Evolutionary conservation across 2,797 vertebrate species (phyloP).

Genomic region (Lagothrix lagotricha): DNA sequence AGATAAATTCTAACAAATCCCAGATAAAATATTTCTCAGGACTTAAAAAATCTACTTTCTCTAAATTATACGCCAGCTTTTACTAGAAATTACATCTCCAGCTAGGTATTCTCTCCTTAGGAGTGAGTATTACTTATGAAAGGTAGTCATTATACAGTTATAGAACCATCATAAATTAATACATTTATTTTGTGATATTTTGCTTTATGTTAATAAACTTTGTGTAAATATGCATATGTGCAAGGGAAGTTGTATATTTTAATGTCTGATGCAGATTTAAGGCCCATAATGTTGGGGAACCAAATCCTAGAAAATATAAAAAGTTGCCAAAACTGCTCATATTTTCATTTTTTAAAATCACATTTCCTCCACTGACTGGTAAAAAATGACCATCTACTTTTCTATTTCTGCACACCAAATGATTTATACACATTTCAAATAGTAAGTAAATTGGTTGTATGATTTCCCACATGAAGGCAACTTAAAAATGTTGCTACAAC

Average conservation of each 20-base stretch:
- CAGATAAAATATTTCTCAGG: not conserved
- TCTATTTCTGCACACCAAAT: not conserved
- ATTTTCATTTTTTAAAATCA: not conserved
- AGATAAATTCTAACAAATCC: not conserved
- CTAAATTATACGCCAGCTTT: not conserved
- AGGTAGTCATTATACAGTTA: not conserved
- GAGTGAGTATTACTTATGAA: not conserved
- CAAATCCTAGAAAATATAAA: not conserved
- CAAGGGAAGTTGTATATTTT: not conserved
- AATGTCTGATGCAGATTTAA: not conserved
- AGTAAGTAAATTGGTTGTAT: not conserved
- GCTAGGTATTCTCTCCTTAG: not conserved
- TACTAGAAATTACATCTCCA: not conserved
- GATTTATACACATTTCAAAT: not conserved
- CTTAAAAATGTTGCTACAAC: not conserved
- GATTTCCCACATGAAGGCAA: not conserved
- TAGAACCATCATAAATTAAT: not conserved
- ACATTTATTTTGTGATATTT: not conserved
- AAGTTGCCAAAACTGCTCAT: not conserved
- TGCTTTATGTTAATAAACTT: not conserved
- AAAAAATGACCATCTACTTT: not conserved
- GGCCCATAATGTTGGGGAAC: not conserved
- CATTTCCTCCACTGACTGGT: not conserved
- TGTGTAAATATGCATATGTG: not conserved
- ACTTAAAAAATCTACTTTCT: not conserved